Base-by-base conservation (phyloP, 2,113 vertebrate genomes). In the Corythaeola cristata region DNA sequence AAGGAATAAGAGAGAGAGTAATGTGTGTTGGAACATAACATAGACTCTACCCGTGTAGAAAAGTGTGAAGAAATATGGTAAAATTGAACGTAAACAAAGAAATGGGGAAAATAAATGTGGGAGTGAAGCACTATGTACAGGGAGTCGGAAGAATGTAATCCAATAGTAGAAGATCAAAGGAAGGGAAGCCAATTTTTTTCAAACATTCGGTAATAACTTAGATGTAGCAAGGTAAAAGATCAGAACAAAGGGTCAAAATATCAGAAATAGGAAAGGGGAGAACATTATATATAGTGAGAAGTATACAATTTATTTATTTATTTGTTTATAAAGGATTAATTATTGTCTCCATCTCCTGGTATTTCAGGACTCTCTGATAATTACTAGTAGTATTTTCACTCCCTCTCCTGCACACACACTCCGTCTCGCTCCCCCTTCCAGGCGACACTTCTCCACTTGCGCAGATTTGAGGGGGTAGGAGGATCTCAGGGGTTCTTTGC, bases 381-480 rank as follows among this genome's bases (percentile, higher is more conserved):
- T 92, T 60, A 14, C 81, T 37, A 41, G 55, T 28, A 12, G 63
- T 83, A 8, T 63, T 90, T 85, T 74, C 20, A 0, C 72, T 89
- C 55, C 60, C 75, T 94, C 78, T 88, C 41, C 67, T 12, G 78
- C 89, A 73, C 93, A 93, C 83, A 71, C 82, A 1, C 88, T 81
- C 92, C 18, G 85, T 94, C 92, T 94, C 83, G 44, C 95, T 96
- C 92, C 94, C 85, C 94, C 88, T 96, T 44, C 52, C 91, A 91
- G 93, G 92, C 89, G 93, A 89, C 96, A 93, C 94, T 96, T 96
- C 79, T 88, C 86, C 59, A 74, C 87, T 97, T 24, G 75, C 60
- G 85, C 95, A 97, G 97, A 96, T 96, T 96, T 96, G 89, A 94
- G 94, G 89, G 97, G 90, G 94, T 94, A 95, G 93, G 82, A 94